These are phyloP conservation scores for Pemphigus obesinymphae DNA, from an alignment of 1,140 invertebrate genomes.

Conservation along the genomic window DNA sequence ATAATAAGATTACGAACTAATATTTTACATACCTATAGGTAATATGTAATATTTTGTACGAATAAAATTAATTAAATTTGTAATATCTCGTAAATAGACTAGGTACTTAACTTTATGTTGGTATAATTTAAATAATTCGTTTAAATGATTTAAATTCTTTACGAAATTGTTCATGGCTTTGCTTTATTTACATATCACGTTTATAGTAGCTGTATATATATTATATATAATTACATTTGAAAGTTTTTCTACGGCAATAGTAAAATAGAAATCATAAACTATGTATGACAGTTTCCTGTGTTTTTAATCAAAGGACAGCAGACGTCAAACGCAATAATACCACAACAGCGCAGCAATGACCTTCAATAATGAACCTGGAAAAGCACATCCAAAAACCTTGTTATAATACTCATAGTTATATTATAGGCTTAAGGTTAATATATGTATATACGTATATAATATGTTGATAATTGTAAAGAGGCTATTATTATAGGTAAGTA, in stretches of 20 bases:
- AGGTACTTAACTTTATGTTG: neutral
- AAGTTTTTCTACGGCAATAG: neutral
- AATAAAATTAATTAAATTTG: too few species aligned
- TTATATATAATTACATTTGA: neutral
- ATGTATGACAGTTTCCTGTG: neutral
- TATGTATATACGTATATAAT: too few species aligned
- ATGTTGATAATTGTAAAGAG: too few species aligned
- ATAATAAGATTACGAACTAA: too few species aligned
- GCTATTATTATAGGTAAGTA: too few species aligned
- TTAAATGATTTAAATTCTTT: neutral
- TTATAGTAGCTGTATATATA: too few species aligned
- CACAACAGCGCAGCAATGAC: neutral
- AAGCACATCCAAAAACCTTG: constrained; percentile 4
- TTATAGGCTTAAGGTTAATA: neutral
- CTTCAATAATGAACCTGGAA: constrained; percentile 1
- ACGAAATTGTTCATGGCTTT: neutral
- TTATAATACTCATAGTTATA: neutral
- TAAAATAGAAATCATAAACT: neutral
- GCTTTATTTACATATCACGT: neutral
- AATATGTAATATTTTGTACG: too few species aligned
- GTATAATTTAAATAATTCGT: neutral
- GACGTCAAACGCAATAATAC: neutral
- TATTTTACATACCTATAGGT: too few species aligned
- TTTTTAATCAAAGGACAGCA: neutral
- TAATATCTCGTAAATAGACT: too few species aligned